Conservation (phyloP, 2,113 vertebrate species). For the Myotis yumanensis region DNA sequence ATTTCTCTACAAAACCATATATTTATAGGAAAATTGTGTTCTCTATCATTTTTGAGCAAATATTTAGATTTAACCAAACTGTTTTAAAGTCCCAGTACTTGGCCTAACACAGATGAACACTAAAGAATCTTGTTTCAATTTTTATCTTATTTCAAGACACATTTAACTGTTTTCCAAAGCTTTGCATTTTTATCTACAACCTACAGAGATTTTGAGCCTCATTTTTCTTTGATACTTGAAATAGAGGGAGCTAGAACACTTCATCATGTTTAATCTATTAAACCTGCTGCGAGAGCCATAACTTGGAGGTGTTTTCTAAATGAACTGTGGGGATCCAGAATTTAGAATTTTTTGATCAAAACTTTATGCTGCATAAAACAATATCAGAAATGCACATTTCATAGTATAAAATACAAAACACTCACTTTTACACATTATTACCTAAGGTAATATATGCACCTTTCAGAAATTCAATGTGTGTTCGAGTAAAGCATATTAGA, state of each 20-base stretch:
- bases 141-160: conserved; percentile 35
- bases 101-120: conserved; percentile 8
- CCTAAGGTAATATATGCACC: conserved; percentile 64
- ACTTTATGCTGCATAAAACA: conserved; percentile 63
- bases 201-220: conserved; percentile 69
- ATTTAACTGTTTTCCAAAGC: conserved; percentile 51
- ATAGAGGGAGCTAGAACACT: conserved; percentile 57
- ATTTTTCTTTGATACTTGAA: conserved; percentile 72
- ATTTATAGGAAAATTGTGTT: conserved; percentile 18
- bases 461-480: conserved; percentile 68
- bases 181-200: conserved; percentile 59
- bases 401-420: conserved; percentile 61
- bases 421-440: conserved; percentile 73
- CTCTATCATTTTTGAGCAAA: conserved; percentile 18
- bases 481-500: conserved; percentile 64
- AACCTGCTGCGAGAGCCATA: conserved; percentile 77
- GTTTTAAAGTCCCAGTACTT: conserved; percentile 38
- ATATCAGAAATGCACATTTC: conserved; percentile 72
- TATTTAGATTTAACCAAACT: conserved; percentile 39
- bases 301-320: conserved; percentile 46
- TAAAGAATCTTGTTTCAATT: conserved; percentile 45
- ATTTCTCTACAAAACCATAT: neutral
- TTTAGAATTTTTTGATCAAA: conserved; percentile 66
- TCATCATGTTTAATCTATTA: conserved; percentile 67
- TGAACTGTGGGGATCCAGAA: conserved; percentile 65